Base-by-base conservation (phyloP, 37 sponge, comb jelly and placozoan genomes). In the Tethya wilhelma region DNA sequence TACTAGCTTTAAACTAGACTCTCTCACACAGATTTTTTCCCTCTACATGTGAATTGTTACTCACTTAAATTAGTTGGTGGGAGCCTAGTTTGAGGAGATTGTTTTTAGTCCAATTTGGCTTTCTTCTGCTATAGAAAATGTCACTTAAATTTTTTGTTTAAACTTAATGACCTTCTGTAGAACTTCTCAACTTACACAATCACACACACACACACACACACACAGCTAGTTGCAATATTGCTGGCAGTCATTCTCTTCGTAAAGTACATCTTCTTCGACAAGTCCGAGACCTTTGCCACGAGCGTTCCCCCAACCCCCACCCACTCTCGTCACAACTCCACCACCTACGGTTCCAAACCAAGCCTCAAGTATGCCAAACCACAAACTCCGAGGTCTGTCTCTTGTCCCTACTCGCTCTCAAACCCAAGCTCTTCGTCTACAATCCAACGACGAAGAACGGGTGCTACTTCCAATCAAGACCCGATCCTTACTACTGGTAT, bases 241-340 rank as follows among this genome's bases (percentile, higher is more conserved):
- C 69, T 90, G 57, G 59, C 72, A 23, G 34, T 45, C n/a, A 64
- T 76, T 17, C 73, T 90, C 38, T 68, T 90, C 41, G 43, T 85
- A 42, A 90, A 90, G 59, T 90, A 90, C 56, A 86, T 84, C 36
- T 75, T 85, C 60, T 85, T 75, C 40, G 91, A 90, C 64, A 85
- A 85, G 73, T 55, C 90, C 2, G 68, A 38, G 22, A 79, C 72
- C 11, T 44, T 78, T 30, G 19, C 74, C 37, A 8, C 82, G 1
- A 82, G 82, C 32, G 65, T 38, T n/a, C 67, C 75, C 2, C 57
- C 68, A 11, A 53, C 75, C 36, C 75, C 84, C 56, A 45, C 64
- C 64, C 40, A 36, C 71, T 55, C 55, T 22, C 40, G 39, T 9
- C 26, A 56, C 31, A 68, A 69, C 43, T 45, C 55, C 43, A 22